These are phyloP conservation scores for Amaurobius ferox DNA, from an alignment of 2,888 invertebrate species.

Conservation along the genomic window DNA sequence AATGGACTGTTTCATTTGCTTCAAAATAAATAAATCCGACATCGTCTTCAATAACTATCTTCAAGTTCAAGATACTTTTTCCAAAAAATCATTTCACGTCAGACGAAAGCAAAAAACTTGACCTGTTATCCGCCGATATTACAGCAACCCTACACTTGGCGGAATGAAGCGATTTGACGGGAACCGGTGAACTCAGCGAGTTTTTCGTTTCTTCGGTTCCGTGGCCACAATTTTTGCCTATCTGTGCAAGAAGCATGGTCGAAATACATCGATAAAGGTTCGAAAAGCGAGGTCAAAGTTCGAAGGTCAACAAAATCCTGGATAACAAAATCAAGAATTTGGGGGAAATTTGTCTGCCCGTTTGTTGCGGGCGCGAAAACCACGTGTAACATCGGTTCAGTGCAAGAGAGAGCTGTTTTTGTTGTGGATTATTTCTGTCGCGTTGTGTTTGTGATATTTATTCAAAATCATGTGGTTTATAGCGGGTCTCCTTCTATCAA, in stretches of 20 bases:
- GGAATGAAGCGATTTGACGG: not conserved
- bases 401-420: too few species aligned
- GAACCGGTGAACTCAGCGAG: not conserved
- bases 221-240: not conserved
- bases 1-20: too few species aligned
- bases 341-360: not conserved
- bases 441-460: not conserved
- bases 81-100: too few species aligned
- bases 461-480: slow-evolving; percentile 39
- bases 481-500: not conserved
- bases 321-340: not conserved
- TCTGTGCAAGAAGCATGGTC: not conserved
- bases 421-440: not conserved
- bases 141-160: slow-evolving; percentile 45
- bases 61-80: too few species aligned
- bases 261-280: not conserved
- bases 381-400: not conserved
- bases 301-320: not conserved
- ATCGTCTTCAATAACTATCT: too few species aligned
- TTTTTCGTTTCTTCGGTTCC: not conserved
- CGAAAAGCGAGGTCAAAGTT: not conserved
- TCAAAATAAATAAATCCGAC: too few species aligned
- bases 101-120: not conserved
- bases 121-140: slow-evolving; percentile 19
- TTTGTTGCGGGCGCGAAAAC: not conserved